Evolutionary conservation across 2,113 vertebrate species (phyloP), one percentile per base, ranked within the genome.

Genomic region (Xiphophorus couchianus): DNA sequence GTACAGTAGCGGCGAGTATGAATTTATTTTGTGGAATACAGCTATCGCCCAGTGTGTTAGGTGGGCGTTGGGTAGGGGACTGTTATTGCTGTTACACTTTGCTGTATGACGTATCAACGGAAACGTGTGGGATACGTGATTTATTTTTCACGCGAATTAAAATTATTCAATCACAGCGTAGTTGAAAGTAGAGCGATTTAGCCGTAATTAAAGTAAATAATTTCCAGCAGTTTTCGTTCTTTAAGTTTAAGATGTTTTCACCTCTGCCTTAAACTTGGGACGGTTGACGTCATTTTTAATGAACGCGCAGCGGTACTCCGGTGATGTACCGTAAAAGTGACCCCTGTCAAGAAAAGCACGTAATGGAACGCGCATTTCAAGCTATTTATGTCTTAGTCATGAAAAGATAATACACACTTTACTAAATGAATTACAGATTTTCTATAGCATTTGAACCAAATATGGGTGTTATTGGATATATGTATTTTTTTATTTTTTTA

Each of bases 221-320:
- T 33, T 5, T 35, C 0, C 0, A 58, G 17, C 7, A 58, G 5
- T 10, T 8, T 27, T 11, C 0, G 25, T 22, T 48, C 29, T 25
- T 27, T 3, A 51, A 22, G 62, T 4, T 62, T 17, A 61, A 62
- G 1, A 72, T 64, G 65, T 62, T 28, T 39, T 51, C 12, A 35
- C 19, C 54, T 80, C 61, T 31, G 28, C 89, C 90, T 91, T 90
- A 92, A 90, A 69, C 7, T 65, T 37, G 1, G 5, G 22, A 31
- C 27, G 10, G 29, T 25, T 89, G 74, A 93, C 89, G 86, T 92
- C 72, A 90, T 82, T 77, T 80, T 82, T 71, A 30, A 10, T 76
- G 86, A 84, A 33, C 89, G 86, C 88, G 90, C 77, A 81, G 67
- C 51, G 37, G 30, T 64, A 54, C 22, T 71, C 15, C 0, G 63